Evolutionary conservation across 2,113 vertebrate species (phyloP).

Genomic region (Pterocles gutturalis): DNA sequence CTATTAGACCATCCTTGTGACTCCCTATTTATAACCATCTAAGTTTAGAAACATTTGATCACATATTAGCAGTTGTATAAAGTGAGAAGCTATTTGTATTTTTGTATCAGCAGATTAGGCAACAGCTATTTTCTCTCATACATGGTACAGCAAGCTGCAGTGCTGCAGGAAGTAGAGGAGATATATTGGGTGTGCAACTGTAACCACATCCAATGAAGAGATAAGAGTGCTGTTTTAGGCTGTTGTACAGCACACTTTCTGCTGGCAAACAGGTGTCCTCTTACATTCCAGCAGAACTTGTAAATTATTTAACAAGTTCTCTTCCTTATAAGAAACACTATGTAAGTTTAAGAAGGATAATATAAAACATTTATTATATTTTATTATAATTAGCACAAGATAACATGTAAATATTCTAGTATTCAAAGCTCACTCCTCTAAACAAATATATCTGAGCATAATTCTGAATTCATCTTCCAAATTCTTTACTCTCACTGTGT

Average conservation of each 20-base stretch:
- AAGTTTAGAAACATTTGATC: constrained; percentile 55
- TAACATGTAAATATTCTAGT: neutral
- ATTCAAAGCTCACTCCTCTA: neutral
- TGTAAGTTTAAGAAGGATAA: neutral
- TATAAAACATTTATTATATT: neutral
- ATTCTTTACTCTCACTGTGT: neutral
- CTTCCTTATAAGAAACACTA: neutral
- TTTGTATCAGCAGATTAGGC: constrained; percentile 12
- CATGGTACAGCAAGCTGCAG: neutral
- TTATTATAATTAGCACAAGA: neutral
- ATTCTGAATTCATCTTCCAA: neutral
- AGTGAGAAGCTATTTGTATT: constrained; percentile 31
- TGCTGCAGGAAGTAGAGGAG: neutral
- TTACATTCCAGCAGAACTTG: neutral
- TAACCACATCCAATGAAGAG: neutral
- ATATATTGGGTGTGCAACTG: neutral
- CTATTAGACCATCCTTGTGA: neutral
- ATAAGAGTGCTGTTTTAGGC: neutral
- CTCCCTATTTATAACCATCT: neutral
- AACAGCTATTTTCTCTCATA: constrained; percentile 20
- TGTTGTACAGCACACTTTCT: neutral
- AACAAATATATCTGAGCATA: neutral
- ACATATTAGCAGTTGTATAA: constrained; percentile 21
- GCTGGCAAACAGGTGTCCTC: neutral
- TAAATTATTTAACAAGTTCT: neutral